Conservation (phyloP, 1,140 invertebrate species). For the Cyrtorhinus lividipennis region DNA sequence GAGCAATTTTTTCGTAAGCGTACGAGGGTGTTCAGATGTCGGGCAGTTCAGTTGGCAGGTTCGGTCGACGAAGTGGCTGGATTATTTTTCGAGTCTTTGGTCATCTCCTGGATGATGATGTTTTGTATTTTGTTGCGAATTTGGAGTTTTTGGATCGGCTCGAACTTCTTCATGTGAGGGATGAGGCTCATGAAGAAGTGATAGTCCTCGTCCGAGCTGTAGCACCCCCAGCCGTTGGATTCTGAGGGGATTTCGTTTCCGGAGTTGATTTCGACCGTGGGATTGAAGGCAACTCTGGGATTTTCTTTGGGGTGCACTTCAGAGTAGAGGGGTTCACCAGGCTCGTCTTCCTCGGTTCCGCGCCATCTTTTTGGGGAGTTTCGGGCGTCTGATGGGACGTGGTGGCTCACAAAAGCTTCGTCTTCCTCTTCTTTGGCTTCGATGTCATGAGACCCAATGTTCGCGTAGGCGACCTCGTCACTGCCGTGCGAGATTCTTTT, state of each 20-base stretch:
- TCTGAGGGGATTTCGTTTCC: neutral
- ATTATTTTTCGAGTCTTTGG: neutral
- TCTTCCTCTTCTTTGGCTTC: neutral
- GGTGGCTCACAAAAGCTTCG: neutral
- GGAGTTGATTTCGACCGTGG: neutral
- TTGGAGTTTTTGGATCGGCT: slow-evolving; percentile 9
- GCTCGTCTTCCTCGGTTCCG: neutral
- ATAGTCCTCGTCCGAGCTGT: slow-evolving; percentile 11
- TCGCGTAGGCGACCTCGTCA: neutral
- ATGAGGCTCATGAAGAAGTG: slow-evolving; percentile 16
- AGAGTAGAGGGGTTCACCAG: too few species aligned
- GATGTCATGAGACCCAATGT: neutral
- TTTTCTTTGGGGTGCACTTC: too few species aligned
- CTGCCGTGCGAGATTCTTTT: neutral
- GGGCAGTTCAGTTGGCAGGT: neutral
- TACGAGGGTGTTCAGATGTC: neutral
- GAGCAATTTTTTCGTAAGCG: neutral
- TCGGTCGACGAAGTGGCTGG: neutral
- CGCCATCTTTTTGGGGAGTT: slow-evolving; percentile 10
- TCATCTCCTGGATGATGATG: neutral
- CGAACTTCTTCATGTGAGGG: slow-evolving; percentile 14
- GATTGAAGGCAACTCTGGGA: too few species aligned
- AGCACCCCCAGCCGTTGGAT: neutral
- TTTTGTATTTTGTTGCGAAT: neutral
- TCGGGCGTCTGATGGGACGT: neutral